Conservation (phyloP, 2,113 vertebrate species). For the Fukomys damarensis region DNA sequence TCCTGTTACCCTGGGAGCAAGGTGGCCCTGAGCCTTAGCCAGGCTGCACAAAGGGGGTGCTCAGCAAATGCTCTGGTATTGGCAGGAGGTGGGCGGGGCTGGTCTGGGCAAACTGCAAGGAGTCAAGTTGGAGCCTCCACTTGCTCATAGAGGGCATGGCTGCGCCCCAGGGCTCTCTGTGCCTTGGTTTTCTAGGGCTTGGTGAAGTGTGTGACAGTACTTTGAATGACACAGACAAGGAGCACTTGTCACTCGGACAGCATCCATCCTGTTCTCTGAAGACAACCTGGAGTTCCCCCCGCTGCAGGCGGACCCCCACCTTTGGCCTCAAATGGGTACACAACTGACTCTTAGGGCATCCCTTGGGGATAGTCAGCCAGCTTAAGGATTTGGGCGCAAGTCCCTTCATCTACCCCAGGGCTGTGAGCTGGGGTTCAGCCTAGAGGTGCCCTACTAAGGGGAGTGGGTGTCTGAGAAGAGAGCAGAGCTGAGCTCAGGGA, state of each 20-base stretch:
- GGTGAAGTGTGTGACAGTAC: neutral
- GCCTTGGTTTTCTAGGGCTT: neutral
- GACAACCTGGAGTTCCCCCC: neutral
- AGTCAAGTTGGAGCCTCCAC: neutral
- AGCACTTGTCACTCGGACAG: neutral
- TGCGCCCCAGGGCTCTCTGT: neutral
- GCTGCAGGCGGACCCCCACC: neutral
- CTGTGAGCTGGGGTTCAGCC: neutral
- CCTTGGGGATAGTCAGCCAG: neutral
- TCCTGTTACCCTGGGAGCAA: neutral
- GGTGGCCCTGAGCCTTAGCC: neutral
- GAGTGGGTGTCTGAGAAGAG: constrained; percentile 17
- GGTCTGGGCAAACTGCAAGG: neutral
- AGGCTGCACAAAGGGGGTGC: neutral
- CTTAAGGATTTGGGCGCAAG: neutral
- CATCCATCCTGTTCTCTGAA: neutral
- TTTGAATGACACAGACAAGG: accelerated
- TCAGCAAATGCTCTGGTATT: neutral
- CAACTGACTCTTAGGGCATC: neutral
- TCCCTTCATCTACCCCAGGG: too few species aligned
- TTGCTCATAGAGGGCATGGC: neutral
- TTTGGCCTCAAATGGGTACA: neutral
- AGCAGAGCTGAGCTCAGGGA: constrained; percentile 12
- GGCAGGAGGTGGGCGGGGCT: too few species aligned
- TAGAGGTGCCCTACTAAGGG: neutral